Conservation (phyloP, 2,888 invertebrate species). For the Carterocephalus palaemon region DNA sequence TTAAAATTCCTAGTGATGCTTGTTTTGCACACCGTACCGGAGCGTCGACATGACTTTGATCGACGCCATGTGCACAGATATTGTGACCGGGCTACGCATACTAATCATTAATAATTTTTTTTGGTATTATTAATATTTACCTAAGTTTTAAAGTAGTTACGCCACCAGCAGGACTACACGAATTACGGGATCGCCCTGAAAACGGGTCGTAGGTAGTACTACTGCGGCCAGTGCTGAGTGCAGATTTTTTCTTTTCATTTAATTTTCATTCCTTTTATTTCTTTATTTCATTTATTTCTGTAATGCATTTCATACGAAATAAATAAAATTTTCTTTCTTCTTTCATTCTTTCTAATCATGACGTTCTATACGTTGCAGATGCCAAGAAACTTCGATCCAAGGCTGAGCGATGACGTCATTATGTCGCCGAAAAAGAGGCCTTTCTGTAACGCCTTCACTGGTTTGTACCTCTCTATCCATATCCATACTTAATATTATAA, state of each 20-base stretch:
- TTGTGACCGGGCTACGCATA: too few species aligned
- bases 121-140: too few species aligned
- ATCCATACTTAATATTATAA: too few species aligned
- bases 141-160: too few species aligned
- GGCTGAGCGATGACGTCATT: conserved; percentile 58
- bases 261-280: not conserved
- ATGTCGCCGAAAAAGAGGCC: conserved; percentile 85
- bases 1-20: too few species aligned
- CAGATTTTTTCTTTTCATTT: not conserved
- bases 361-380: conserved; percentile 42
- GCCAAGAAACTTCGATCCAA: conserved; percentile 56
- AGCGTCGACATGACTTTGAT: too few species aligned
- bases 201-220: not conserved
- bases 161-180: too few species aligned
- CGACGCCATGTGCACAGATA: too few species aligned
- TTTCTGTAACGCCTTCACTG: conserved; percentile 93
- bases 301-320: not conserved
- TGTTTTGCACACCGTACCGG: too few species aligned
- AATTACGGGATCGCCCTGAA: not conserved
- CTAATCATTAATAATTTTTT: too few species aligned
- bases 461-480: too few species aligned
- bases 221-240: not conserved
- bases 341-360: not conserved
- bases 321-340: not conserved
- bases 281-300: not conserved